These are phyloP conservation scores for Stichopus horrens DNA, from an alignment of 53 echinoderm and acorn worm species.

Conservation along the genomic window DNA sequence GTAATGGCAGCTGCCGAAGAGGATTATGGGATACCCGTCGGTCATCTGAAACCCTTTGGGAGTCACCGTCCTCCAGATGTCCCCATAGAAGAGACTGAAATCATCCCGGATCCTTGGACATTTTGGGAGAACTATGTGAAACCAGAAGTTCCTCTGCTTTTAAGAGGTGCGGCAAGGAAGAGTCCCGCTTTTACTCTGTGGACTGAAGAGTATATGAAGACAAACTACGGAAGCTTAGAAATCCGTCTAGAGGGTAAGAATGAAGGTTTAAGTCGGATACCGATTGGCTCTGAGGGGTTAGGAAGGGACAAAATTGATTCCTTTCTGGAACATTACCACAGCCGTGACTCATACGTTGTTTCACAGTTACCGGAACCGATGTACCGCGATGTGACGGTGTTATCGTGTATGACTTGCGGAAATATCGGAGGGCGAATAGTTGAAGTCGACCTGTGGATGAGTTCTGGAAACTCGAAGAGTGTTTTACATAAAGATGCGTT, in stretches of 20 bases:
- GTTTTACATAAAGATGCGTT: constrained; percentile 72
- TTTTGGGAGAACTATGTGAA: constrained; percentile 76
- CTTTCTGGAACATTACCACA: constrained; percentile 55
- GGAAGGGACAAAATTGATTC: constrained; percentile 61
- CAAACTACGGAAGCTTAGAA: constrained; percentile 60
- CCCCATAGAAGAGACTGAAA: constrained; percentile 53
- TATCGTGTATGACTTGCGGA: constrained; percentile 64
- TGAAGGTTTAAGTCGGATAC: constrained; percentile 52
- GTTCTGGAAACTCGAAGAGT: constrained; percentile 63
- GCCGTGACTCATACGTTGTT: constrained; percentile 60
- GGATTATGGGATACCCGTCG: constrained; percentile 47
- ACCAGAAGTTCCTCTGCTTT: constrained; percentile 45
- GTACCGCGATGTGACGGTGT: constrained; percentile 50
- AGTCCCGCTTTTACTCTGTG: constrained; percentile 60
- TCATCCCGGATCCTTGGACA: constrained; percentile 61
- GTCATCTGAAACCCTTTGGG: constrained; percentile 67
- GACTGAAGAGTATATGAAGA: constrained; percentile 61
- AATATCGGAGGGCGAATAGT: constrained; percentile 55
- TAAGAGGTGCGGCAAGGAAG: constrained; percentile 58
- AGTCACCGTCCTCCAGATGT: constrained; percentile 72
- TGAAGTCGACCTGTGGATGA: constrained; percentile 76
- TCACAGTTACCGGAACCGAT: constrained; percentile 61
- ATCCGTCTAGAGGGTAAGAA: constrained; percentile 60
- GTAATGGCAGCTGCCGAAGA: neutral
- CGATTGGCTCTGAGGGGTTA: constrained; percentile 66